phyloP scores from a whole-genome alignment of 2,888 invertebrate genomes.

The Petrolisthes manimaculis region DNA sequence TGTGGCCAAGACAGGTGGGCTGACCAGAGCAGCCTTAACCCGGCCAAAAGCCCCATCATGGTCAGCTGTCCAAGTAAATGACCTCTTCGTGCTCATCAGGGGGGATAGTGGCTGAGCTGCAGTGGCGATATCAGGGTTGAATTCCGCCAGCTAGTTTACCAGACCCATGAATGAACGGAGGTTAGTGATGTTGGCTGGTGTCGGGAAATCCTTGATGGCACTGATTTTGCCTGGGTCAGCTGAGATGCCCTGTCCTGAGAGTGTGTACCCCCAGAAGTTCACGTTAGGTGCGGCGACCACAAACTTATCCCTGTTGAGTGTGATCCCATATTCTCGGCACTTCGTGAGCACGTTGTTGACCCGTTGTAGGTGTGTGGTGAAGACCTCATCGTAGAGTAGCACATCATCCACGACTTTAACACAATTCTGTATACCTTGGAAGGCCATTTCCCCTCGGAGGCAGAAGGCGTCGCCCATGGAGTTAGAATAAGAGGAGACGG shows the following conservation, averaged over 20 bases:
- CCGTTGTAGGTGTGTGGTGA: not conserved
- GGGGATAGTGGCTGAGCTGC: too few relatives aligned
- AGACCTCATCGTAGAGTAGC: slow-evolving; percentile 5
- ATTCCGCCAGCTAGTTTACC: not conserved
- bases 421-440: slow-evolving; percentile 4
- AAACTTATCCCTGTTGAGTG: slow-evolving; percentile 24
- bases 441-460: slow-evolving; percentile 19
- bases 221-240: too few relatives aligned
- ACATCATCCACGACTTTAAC: slow-evolving; percentile 16
- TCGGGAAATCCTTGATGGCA: not conserved
- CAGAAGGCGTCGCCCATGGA: not conserved
- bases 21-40: too few relatives aligned
- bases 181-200: slow-evolving; percentile 21
- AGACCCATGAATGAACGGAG: not conserved
- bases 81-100: too few relatives aligned
- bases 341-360: slow-evolving; percentile 5
- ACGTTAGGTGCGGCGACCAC: slow-evolving; percentile 12
- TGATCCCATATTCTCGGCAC: slow-evolving; percentile 17
- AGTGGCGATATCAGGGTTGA: slow-evolving; percentile 8
- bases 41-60: too few relatives aligned
- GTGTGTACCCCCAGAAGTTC: slow-evolving; percentile 10
- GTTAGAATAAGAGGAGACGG: too few relatives aligned
- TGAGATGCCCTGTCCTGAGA: not conserved
- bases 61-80: too few relatives aligned
- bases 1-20: too few relatives aligned